Conservation (phyloP, 1,140 invertebrate species). For the Ips typographus region DNA sequence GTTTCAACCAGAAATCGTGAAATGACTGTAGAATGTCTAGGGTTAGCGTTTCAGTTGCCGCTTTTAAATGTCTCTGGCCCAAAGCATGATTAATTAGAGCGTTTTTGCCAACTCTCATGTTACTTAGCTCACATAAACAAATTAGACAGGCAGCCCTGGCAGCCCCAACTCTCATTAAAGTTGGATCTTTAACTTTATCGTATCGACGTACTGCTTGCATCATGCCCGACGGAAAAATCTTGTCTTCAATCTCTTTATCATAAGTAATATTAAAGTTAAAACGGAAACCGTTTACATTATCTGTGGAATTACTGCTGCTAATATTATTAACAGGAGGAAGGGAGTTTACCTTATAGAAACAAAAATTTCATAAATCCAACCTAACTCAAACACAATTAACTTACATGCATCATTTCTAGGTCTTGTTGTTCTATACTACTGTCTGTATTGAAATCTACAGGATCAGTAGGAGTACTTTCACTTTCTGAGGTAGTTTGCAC, state of each 20-base stretch:
- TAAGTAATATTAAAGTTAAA: conserved; percentile 35
- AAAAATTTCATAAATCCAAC: not conserved
- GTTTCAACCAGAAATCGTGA: conserved; percentile 38
- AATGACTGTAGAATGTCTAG: conserved; percentile 29
- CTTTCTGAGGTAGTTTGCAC: conserved; percentile 2
- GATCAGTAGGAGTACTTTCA: not conserved
- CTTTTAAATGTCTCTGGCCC: conserved; percentile 39
- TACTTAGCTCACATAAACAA: conserved; percentile 36
- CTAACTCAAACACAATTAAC: not conserved
- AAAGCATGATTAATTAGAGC: conserved; percentile 32
- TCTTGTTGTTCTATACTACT: conserved; percentile 28
- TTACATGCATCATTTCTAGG: not conserved
- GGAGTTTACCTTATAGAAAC: not conserved
- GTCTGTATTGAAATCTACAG: conserved; percentile 23
- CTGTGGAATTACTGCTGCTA: not conserved
- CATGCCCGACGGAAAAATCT: conserved; percentile 30
- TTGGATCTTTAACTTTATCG: conserved; percentile 34
- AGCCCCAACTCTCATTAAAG: conserved; percentile 36
- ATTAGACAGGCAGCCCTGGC: conserved; percentile 36
- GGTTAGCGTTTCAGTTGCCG: conserved; percentile 1
- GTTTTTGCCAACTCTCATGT: conserved; percentile 25
- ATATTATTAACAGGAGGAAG: not conserved
- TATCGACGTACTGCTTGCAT: conserved; percentile 25
- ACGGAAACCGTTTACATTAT: conserved; percentile 32
- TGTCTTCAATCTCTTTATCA: conserved; percentile 25